Evolutionary conservation across 2,888 invertebrate species (phyloP).

Genomic region (Resseliella maxima): DNA sequence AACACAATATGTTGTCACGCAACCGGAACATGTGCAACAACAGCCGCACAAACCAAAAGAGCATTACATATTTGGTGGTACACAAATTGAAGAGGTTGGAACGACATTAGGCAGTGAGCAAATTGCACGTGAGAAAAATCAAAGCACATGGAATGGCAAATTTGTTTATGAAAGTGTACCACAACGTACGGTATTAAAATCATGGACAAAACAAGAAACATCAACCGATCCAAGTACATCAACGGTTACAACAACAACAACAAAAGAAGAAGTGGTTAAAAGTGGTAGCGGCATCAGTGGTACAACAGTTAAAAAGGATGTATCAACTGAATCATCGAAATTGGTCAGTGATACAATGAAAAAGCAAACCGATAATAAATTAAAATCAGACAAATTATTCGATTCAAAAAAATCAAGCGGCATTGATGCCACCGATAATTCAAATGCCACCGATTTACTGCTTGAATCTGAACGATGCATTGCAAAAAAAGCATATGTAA

Average conservation of each 20-base stretch:
- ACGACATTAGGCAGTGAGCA: slow-evolving; percentile 56
- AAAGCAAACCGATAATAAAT: background rate
- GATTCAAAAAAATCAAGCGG: background rate
- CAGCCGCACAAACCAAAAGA: slow-evolving; percentile 56
- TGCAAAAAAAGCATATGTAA: slow-evolving; percentile 38
- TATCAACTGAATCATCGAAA: slow-evolving; percentile 60
- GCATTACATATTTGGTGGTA: slow-evolving; percentile 58
- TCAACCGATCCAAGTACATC: slow-evolving; percentile 58
- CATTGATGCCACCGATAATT: background rate
- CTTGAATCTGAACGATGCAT: slow-evolving; percentile 26
- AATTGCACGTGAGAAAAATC: slow-evolving; percentile 61
- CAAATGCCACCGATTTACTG: background rate
- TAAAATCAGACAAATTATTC: background rate
- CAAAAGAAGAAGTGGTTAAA: background rate
- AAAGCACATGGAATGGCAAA: slow-evolving; percentile 57
- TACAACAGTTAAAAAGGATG: slow-evolving; percentile 58
- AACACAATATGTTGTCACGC: slow-evolving; percentile 59
- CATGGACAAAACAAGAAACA: background rate
- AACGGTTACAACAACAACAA: slow-evolving; percentile 63
- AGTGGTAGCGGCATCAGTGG: background rate
- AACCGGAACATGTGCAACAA: slow-evolving; percentile 58
- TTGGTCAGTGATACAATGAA: slow-evolving; percentile 27
- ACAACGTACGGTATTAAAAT: background rate
- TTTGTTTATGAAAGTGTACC: slow-evolving; percentile 56
- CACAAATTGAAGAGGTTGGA: slow-evolving; percentile 59